Evolutionary conservation across 1,140 invertebrate species (phyloP), one percentile per base, ranked within the genome.

Genomic region (Camponotus floridanus): DNA sequence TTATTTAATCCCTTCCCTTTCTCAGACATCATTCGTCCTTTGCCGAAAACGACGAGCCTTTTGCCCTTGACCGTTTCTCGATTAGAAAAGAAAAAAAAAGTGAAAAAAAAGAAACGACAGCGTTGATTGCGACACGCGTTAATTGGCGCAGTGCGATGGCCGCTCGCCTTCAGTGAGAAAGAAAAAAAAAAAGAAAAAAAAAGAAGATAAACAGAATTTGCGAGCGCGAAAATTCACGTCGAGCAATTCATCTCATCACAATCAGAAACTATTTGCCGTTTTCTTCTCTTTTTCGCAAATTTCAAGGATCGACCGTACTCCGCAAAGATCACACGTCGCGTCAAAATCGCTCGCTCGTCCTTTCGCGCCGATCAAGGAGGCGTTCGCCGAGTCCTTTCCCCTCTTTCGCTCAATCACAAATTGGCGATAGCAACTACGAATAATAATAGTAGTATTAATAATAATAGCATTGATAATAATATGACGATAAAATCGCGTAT

Each of bases 371-470:
- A 68, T 80, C 48, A 33, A 70, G 36, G 4, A 70, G 36, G 13
- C 31, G 39, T 48, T 62, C 68, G 39, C 79, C 79, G 79, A 83
- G 57, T 61, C 79, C 55, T 39, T 61, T 81, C 55, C 62, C 13
- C 33, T n/a, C 26, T 73, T 61, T n/a, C 31, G 48, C 48, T n/a
- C 65, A 68, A 68, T 67, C 33, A n/a, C 76, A 68, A 68, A 55
- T 42, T 70, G 33, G 13, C 59, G 36, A 4, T 45, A 79, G 76
- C 76, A 79, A 68, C 8, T 80, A 80, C n/a, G 21, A 92, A 81
- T 87, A 87, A 76, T 93, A 91, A 94, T 94, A 93, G 6, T 93
- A 93, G 92, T 92, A 93, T 89, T 92, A 92, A 13, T 67, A 93
- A 93, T 93, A 91, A 76, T 89, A 89, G 86, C 86, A 86, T 85